Conservation (phyloP, 1,140 invertebrate genomes). For the Lethrus apterus region DNA sequence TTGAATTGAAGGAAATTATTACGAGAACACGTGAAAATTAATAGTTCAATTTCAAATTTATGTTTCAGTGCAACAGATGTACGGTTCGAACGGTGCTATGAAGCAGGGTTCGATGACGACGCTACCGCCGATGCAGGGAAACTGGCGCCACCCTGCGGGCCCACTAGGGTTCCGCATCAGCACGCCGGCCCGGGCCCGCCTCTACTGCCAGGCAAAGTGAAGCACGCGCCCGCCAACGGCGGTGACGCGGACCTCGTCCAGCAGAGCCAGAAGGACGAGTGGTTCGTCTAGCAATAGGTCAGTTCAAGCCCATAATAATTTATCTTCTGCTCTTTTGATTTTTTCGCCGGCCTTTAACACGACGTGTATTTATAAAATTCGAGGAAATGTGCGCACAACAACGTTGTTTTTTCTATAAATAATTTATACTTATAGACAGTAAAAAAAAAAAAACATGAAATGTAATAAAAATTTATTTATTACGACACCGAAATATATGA, state of each 20-base stretch:
- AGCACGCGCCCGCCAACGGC: conserved; percentile 35
- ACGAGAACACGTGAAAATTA: background rate
- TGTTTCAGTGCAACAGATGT: conserved; percentile 68
- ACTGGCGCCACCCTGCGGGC: conserved; percentile 90
- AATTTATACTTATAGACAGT: no score
- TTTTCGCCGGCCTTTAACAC: no score
- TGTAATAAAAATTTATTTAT: no score
- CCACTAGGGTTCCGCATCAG: conserved; percentile 68
- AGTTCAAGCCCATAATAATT: conserved; percentile 34
- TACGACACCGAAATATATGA: no score
- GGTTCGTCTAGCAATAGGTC: conserved; percentile 59
- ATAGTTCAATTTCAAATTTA: background rate
- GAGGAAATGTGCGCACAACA: no score
- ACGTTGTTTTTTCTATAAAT: no score
- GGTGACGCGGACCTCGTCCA: conserved; percentile 35
- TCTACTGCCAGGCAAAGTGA: conserved; percentile 68
- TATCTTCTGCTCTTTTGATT: no score
- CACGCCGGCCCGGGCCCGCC: conserved; percentile 58
- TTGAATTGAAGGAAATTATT: background rate
- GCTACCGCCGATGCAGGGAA: conserved; percentile 68
- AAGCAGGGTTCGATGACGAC: conserved; percentile 46
- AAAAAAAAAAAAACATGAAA: no score
- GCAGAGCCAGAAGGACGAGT: conserved; percentile 52
- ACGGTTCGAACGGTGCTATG: conserved; percentile 69
- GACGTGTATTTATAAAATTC: no score